Evolutionary conservation across 2,888 invertebrate genomes (phyloP), one percentile per base, ranked within the genome.

Genomic region (Hyles lineata): DNA sequence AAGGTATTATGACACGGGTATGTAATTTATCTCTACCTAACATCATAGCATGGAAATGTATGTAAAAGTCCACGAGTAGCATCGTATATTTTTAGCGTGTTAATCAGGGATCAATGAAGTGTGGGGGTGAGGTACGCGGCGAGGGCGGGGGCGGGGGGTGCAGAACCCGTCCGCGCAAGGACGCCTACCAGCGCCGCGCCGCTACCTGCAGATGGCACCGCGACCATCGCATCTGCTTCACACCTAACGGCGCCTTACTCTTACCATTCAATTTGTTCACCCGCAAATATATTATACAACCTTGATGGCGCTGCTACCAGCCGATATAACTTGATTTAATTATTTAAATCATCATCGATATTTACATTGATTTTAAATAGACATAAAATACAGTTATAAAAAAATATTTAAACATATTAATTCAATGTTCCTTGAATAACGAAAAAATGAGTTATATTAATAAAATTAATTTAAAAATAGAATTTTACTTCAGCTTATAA

Each of bases 191-290:
- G 25, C 71, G 59, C 58, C 17, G 62, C 63, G 59, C 58, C 17
- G 62, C 55, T 67, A 80, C 77, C 78, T 77, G 78, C 83, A 82
- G 80, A 83, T 83, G 83, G 71, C 67, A 72, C 23, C 52, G 58
- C 32, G 63, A 58, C 71, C 60, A 70, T 72, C 32, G 63, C 72
- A 76, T 73, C 74, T 74, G 75, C 73, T 72, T 70, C 29, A 60
- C 71, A 62, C 62, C 55, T 70, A 72, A 71, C 74, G 60, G 67
- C 60, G 71, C 58, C 55, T 70, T 32, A 15, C 70, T 55, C 17
- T 50, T 71, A 55, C 52, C 21, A 29, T 35, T 25, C 17, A 2
- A 52, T 29, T 58, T 63, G 25, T 35, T 50, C 29, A 32, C 11
- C 23, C 15, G 60, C 60, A 60, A 60, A 60, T 59, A 9, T 7